Base-by-base conservation (phyloP, 2,797 vertebrate genomes). In the Mormyrops attenuatus region DNA sequence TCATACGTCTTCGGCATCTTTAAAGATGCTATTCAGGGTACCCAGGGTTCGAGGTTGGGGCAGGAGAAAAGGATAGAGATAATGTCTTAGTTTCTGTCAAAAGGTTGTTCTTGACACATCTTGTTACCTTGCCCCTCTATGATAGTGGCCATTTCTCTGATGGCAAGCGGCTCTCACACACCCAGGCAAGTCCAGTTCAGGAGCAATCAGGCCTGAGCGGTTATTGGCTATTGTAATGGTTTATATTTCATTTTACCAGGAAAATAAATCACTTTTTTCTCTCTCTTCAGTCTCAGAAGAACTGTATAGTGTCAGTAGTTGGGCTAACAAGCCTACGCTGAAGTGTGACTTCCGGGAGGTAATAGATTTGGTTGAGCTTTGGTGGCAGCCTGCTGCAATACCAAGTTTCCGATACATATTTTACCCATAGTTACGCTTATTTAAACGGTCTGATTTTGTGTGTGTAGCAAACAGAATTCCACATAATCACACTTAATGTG, bases 21-120 rank as follows among this genome's bases (percentile, higher is more conserved):
- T 22, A 85, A 52, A 50, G 49, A n/a, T 49, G 22, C 50, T 85
- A 52, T 26, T 85, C 41, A 52, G 9, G 20, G 82, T 50, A 49
- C 41, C 82, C 47, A 11, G 82, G 82, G 8, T 52, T 49, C 11
- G 8, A 85, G 82, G 44, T 85, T 85, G 44, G 47, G 82, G 11
- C 47, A 49, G 44, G 82, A 85, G n/a, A 85, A 85, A 52, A 85
- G 9, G 47, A 52, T 26, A 52, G 7, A 85, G 82, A 82, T 82
- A 82, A 47, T 47, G 47, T 85, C 82, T 85, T 52, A 30, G 47
- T 50, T 85, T 47, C 22, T 85, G 47, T 52, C 82, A 85, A 13
- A 52, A 2, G 26, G 47, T 52, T 52, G 82, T 52, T 85, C 47
- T 90, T 94, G 13, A 22, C 11, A 5, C n/a, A 1, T 85, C 47